phyloP scores from a whole-genome alignment of 2,113 vertebrate genomes.

The Zosterops lateralis region DNA sequence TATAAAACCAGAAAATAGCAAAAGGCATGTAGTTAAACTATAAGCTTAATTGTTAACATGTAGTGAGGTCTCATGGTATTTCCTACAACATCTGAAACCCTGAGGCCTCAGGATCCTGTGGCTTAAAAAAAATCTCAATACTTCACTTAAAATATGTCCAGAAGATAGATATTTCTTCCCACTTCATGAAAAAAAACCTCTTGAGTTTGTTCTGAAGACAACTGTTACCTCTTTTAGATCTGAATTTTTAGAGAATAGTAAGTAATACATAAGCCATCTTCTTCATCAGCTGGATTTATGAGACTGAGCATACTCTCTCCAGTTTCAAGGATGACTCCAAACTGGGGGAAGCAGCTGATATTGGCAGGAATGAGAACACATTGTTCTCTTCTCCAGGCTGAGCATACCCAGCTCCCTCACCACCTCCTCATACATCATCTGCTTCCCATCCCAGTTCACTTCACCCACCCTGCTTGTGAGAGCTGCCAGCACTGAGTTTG shows the following conservation, averaged over 20 bases:
- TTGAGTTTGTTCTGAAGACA: too few relatives aligned
- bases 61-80: conserved; percentile 2
- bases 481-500: neutral
- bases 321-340: neutral
- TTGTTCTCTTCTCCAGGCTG: neutral
- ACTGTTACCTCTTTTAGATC: too few relatives aligned
- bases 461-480: neutral
- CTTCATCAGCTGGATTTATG: neutral
- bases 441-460: neutral
- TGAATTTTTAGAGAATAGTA: neutral
- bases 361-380: neutral
- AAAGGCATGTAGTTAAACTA: neutral
- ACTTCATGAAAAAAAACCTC: neutral
- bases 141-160: neutral
- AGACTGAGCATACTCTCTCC: neutral
- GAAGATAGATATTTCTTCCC: neutral
- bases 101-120: neutral
- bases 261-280: neutral
- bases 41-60: neutral
- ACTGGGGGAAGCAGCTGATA: fast-evolving
- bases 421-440: neutral
- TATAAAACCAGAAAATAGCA: conserved; percentile 22
- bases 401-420: neutral
- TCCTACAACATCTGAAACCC: neutral
- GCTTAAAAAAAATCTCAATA: neutral